A percentile compares a stretch with the other conserved stretches of the same genome.
These are phyloP conservation scores for Drosophila tsacasi DNA, from an alignment of 1,140 invertebrate genomes.

Conservation along the genomic window DNA sequence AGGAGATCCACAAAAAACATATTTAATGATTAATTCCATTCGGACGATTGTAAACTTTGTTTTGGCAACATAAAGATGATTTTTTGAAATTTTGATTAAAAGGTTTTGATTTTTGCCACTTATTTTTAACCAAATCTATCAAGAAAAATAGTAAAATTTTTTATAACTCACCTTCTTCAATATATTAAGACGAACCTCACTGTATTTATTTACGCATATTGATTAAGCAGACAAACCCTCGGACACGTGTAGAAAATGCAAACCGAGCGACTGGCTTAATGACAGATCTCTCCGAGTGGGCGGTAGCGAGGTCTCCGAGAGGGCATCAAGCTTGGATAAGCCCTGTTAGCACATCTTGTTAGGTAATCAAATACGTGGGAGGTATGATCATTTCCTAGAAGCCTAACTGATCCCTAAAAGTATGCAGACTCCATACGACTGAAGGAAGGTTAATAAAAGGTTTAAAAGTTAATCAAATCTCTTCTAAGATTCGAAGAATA, in stretches of 20 bases:
- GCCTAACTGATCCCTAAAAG: slow-evolving; percentile 13
- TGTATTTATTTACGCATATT: slow-evolving; percentile 8
- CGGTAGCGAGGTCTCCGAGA: slow-evolving; percentile 10
- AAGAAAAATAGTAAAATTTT: too few relatives aligned
- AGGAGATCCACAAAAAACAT: too few relatives aligned
- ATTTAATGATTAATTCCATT: too few relatives aligned
- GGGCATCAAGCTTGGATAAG: slow-evolving; percentile 23
- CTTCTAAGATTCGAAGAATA: too few relatives aligned
- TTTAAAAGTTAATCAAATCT: neutral
- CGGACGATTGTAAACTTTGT: too few relatives aligned
- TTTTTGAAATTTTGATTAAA: too few relatives aligned
- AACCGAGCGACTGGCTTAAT: slow-evolving; percentile 42
- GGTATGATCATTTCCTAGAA: neutral
- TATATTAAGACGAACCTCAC: neutral
- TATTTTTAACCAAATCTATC: too few relatives aligned
- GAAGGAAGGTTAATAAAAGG: neutral
- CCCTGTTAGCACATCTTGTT: neutral
- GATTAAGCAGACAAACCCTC: slow-evolving; percentile 12
- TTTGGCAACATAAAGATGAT: too few relatives aligned
- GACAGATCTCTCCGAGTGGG: slow-evolving; percentile 21
- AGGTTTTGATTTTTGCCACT: too few relatives aligned
- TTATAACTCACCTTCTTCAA: too few relatives aligned
- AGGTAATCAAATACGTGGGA: slow-evolving; percentile 17
- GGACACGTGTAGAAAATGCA: slow-evolving; percentile 58
- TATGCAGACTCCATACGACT: slow-evolving; percentile 1